phyloP scores from a whole-genome alignment of 2,797 vertebrate species.

The Parauchenoglanis punctatus region DNA sequence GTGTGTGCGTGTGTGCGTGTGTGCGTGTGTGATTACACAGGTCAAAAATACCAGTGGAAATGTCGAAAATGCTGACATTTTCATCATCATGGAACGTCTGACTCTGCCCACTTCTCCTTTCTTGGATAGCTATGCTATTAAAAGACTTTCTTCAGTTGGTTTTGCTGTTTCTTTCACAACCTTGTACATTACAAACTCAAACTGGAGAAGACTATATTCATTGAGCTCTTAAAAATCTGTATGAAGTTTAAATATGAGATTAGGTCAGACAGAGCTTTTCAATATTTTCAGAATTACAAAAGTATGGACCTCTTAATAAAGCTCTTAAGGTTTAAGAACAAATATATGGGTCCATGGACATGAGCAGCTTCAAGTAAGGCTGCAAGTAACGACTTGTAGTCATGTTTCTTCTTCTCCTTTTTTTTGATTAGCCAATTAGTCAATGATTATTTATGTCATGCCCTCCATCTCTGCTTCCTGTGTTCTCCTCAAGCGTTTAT shows the following conservation, averaged over 20 bases:
- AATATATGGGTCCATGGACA: neutral
- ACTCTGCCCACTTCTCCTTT: slow-evolving; percentile 30
- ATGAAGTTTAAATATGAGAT: neutral
- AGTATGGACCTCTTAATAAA: neutral
- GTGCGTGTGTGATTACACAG: neutral
- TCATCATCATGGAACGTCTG: slow-evolving; percentile 11
- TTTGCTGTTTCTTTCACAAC: slow-evolving; percentile 23
- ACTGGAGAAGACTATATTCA: neutral
- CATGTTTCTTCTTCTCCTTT: no score
- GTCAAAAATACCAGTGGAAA: slow-evolving; percentile 25
- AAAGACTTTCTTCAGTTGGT: slow-evolving; percentile 10
- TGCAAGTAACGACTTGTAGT: no score
- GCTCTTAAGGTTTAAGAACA: neutral
- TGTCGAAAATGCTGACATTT: slow-evolving; percentile 25
- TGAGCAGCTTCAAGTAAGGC: neutral
- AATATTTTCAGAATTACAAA: neutral
- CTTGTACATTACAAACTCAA: neutral
- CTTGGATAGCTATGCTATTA: slow-evolving; percentile 26
- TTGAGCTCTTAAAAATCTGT: neutral
- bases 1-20: neutral
- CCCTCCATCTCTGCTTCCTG: no score
- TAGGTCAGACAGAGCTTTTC: neutral
- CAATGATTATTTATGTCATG: no score
- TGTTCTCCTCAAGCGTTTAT: no score
- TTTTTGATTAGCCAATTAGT: no score